Evolutionary conservation across 2,113 vertebrate genomes (phyloP).

Genomic region (Chauna torquata): DNA sequence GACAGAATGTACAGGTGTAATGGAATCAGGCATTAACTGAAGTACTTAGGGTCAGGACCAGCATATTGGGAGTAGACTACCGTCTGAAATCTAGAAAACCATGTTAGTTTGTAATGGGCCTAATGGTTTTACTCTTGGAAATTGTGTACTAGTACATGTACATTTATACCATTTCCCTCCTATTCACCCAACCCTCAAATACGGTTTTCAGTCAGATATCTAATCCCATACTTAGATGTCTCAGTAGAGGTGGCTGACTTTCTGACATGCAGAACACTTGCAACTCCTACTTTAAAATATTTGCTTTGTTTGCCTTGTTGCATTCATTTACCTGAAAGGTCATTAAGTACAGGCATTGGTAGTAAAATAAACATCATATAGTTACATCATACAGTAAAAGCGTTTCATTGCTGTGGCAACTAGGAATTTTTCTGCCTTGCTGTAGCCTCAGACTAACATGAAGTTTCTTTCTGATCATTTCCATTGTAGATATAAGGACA

Average conservation of each 20-base stretch:
- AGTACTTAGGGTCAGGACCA: background rate
- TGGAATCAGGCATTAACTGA: background rate
- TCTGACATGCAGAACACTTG: background rate
- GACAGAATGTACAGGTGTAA: slow-evolving; percentile 15
- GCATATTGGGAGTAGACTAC: background rate
- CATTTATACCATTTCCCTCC: background rate
- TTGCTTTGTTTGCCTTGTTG: background rate
- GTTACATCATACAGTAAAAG: background rate
- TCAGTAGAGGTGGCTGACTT: background rate
- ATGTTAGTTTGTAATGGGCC: background rate
- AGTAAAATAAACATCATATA: background rate
- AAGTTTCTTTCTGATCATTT: background rate
- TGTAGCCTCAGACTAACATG: background rate
- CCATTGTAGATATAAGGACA: background rate
- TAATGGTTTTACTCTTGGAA: background rate
- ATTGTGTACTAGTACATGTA: background rate
- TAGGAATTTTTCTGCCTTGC: background rate
- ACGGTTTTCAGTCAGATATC: background rate
- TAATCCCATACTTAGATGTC: background rate
- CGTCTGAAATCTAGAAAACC: background rate
- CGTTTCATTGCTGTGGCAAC: background rate
- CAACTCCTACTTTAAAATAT: background rate
- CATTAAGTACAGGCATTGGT: background rate
- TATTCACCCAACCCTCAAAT: background rate
- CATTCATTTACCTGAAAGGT: background rate